Base-by-base conservation (phyloP, 2,888 invertebrate genomes). In the Globia sparganii region DNA sequence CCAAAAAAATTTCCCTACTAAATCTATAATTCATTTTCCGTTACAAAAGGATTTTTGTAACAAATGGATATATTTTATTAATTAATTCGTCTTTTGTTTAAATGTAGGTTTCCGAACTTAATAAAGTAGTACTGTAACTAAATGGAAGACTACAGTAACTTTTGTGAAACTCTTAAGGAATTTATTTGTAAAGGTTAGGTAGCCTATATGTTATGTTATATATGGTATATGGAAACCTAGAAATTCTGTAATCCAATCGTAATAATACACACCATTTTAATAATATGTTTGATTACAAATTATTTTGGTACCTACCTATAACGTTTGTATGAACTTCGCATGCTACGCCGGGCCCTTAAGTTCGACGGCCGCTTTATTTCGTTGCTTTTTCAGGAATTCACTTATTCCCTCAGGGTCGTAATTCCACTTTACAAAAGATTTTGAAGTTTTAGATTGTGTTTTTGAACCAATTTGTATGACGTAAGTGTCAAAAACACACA, bases 1-100 rank as follows among this genome's bases (percentile, higher is more conserved):
- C 34, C 67, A 68, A 49, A 58, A 71, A 56, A 62, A 18, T 58
- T 53, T 56, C 8, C 37, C 31, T 58, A 15, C 49, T 58, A 65
- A 68, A 59, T 78, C 56, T 77, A 40, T 65, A 56, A 69, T 70
- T 69, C n/a, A 59, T 78, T 65, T 58, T 28, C 28, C 15, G 56
- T 46, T 21, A 6, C 3, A n/a, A 15, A 40, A 21, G 5, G 34
- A 53, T 34, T 40, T 61, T 43, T 40, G 9, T 9, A n/a, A 4
- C 18, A 25, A 11, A 21, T 18, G 13, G 25, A 25, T 64, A 64
- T 65, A n/a, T n/a, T n/a, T n/a, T 37, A 25, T 28, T 6, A 53
- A 72, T 18, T 11, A 11, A 31, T 62, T 25, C 31, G 13, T 21
- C 49, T 21, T 40, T 73, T 62, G 9, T 40, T 43, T 43, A n/a